Evolutionary conservation across 2,113 vertebrate species (phyloP), one percentile per base, ranked within the genome.

Genomic region (Pteruthius melanotis): DNA sequence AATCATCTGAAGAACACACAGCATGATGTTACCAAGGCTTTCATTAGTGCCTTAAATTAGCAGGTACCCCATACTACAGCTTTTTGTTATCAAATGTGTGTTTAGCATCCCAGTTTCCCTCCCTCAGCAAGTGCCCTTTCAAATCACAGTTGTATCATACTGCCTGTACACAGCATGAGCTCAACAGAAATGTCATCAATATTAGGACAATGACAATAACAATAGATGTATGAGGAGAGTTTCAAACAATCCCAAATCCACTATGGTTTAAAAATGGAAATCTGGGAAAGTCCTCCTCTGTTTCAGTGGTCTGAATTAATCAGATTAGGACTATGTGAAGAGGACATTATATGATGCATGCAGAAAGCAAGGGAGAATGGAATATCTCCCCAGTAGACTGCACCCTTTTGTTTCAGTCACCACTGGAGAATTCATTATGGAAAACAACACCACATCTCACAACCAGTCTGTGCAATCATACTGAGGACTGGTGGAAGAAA

Each of bases 1-100:
- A 89, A 91, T 11, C 11, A 91, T 86, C 93, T 57, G 45, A 61
- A 88, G 83, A 85, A 84, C 14, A 72, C 57, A n/a, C 68, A 96
- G 91, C 85, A 40, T 47, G 91, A 82, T 44, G 39, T 61, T 84
- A 87, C 59, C 79, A 94, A 96, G 92, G 93, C 91, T 83, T 93
- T 92, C 80, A 91, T 94, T 91, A 97, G 49, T 35, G 63, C 86
- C 87, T 92, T 87, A 94, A 97, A 96, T 97, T 87, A 93, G 33
- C 71, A 93, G 86, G 54, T 95, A 79, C 87, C 57, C 85, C 74
- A 68, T 57, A 80, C 69, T 49, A 88, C 64, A 84, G 77, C 65
- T 88, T 97, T 96, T 93, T 94, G 86, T 95, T 88, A 81, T 13
- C 70, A 88, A 94, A 89, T 89, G 44, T 63, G 75, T 49, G 42